These are phyloP conservation scores for Elanus axillaris DNA, from an alignment of 2,113 vertebrate genomes.

Conservation along the genomic window DNA sequence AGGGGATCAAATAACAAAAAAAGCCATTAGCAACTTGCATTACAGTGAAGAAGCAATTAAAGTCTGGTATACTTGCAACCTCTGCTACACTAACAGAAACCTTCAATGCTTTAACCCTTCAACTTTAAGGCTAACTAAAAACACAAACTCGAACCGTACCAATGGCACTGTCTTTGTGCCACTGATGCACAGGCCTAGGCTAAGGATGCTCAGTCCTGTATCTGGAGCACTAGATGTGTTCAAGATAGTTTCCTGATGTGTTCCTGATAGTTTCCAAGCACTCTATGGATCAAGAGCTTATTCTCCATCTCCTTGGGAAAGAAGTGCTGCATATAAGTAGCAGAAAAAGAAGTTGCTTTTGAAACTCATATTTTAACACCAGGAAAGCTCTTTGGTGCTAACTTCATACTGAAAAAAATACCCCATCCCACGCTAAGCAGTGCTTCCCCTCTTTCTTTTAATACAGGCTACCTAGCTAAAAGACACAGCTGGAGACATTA, in stretches of 20 bases:
- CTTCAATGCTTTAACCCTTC: neutral
- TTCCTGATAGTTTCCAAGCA: too few relatives aligned
- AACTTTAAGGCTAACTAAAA: neutral
- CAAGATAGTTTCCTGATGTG: accelerated
- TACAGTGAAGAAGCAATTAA: neutral
- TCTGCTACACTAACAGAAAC: neutral
- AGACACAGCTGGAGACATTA: neutral
- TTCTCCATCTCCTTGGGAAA: neutral
- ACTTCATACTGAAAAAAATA: neutral
- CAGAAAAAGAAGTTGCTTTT: neutral
- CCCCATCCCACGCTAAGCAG: accelerated
- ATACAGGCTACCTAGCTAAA: neutral
- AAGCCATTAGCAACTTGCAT: neutral
- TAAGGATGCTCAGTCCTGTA: neutral
- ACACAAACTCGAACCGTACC: neutral
- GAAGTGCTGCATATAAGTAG: neutral
- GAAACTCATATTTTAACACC: neutral
- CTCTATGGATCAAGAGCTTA: neutral
- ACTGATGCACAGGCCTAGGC: neutral
- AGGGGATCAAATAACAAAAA: neutral
- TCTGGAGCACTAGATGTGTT: neutral
- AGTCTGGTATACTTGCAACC: neutral
- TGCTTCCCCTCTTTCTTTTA: neutral
- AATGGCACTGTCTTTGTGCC: neutral
- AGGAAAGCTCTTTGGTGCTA: neutral